Evolutionary conservation across 2,113 vertebrate genomes (phyloP), one percentile per base, ranked within the genome.

Genomic region (Eubucco bourcierii): DNA sequence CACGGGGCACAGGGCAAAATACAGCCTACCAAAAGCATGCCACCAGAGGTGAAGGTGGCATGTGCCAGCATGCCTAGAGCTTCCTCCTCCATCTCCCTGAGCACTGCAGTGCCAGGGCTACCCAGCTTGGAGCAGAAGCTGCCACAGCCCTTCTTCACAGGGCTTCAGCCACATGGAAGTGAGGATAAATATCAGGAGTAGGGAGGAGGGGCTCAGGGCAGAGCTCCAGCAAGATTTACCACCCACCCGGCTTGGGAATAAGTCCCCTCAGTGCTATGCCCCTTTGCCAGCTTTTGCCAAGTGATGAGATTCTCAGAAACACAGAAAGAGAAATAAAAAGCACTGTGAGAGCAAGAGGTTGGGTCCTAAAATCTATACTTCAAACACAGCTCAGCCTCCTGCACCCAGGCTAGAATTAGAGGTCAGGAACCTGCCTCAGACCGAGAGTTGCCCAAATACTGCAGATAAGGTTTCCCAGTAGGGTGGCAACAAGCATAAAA

Each of bases 1-100:
- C 65, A 23, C 0, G 1, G 28, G 41, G 21, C 21, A 56, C 0
- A 0, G 24, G 47, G 9, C 14, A 11, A 73, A 56, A 33, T 1
- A 21, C 29, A 60, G 0, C 16, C 68, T 20, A 33, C 33, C 15
- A 25, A 9, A 41, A 56, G n/a, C 21, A 33, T 0, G 0, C 15
- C 75, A 71, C 53, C 67, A 63, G 53, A 16, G 64, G 39, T 1
- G 5, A 86, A 29, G 53, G 53, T 64, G 80, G 47, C 72, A 27
- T 0, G 0, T 41, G 21, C 28, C 84, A 79, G 60, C 37, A 5
- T 2, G 1, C 2, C 12, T 6, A 1, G 58, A 6, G 21, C 72
- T 55, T 0, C 0, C 44, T 21, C 25, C 47, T 70, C 16, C n/a
- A 5, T 9, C n/a, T 41, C 31, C n/a, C n/a, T 2, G 6, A 34